Evolutionary conservation across 2,113 vertebrate genomes (phyloP), one percentile per base, ranked within the genome.

Genomic region (Mesoclemmys tuberculata): DNA sequence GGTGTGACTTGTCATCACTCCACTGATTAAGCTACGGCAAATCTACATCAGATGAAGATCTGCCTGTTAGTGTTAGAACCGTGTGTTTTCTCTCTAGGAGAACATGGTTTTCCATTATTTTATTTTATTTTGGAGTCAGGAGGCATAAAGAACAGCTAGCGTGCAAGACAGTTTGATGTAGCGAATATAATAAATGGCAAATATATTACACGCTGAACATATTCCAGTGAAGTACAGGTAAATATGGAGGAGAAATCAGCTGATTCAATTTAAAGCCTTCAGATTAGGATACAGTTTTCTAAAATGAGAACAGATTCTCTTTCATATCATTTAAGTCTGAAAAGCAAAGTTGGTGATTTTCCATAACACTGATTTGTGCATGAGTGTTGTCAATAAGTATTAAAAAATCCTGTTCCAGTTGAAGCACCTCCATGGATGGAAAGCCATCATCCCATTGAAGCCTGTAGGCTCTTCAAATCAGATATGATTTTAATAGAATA

Each of bases 321-420:
- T 71, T 49, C 13, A 19, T 0, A 0, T 80, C 75, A 82, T 80
- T 97, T 77, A 81, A 86, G 75, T 95, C 80, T 77, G 85, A 93
- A 93, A 95, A 82, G 11, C 5, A 68, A 44, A 96, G 90, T 94
- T 96, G 95, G 88, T 97, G 96, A 95, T 96, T 96, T 95, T 94
- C 91, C 5, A 54, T 80, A 80, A 91, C 51, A 8, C 92, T 94
- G 92, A 96, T 95, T 18, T n/a, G 61, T 64, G 31, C 89, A 84
- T 6, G n/a, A 61, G 0, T 3, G 81, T 64, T 96, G 77, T 92
- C 55, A 29, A 8, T 41, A 48, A 80, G 0, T 24, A 88, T 90
- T 87, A 82, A 9, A 27, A 31, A 29, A 35, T 68, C 29, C 84
- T 84, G 77, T 16, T 80, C 86, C 1, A 75, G 71, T 41, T 19